Evolutionary conservation across 2,888 invertebrate species (phyloP).

Genomic region (Habrosyne pyritoides): DNA sequence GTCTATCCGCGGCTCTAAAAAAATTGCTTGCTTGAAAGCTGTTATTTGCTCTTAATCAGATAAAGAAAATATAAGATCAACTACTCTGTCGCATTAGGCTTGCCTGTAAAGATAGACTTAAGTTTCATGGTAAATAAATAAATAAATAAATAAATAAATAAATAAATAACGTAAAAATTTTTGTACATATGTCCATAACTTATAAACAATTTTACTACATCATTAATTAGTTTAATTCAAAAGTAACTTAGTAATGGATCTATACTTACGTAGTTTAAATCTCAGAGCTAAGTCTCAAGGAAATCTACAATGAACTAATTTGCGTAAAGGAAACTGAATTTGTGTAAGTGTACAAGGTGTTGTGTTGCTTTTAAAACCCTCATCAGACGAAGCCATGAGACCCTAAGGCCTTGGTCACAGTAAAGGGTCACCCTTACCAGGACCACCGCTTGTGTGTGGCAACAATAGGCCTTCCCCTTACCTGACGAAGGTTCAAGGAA

Average conservation of each 20-base stretch:
- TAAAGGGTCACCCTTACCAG: slow-evolving; percentile 54
- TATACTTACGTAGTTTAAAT: too few relatives aligned
- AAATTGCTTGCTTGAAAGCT: too few relatives aligned
- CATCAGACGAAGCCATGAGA: slow-evolving; percentile 69
- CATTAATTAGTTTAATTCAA: too few relatives aligned
- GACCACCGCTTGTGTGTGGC: slow-evolving; percentile 51
- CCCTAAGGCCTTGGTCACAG: slow-evolving; percentile 68
- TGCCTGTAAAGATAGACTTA: slow-evolving; percentile 13
- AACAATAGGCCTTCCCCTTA: slow-evolving; percentile 24
- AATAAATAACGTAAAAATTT: too few relatives aligned
- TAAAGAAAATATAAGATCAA: too few relatives aligned
- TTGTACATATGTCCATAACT: too few relatives aligned
- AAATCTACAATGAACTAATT: background rate
- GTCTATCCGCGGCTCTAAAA: too few relatives aligned
- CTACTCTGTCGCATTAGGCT: slow-evolving; percentile 20
- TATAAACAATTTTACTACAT: too few relatives aligned
- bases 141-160: too few relatives aligned
- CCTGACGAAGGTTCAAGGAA: slow-evolving; percentile 4
- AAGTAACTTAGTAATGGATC: too few relatives aligned
- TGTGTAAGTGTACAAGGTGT: slow-evolving; percentile 36
- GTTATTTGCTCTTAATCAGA: too few relatives aligned
- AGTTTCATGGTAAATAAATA: background rate
- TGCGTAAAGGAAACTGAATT: background rate
- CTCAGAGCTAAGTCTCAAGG: slow-evolving; percentile 11
- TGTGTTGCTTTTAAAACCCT: slow-evolving; percentile 62